Percentiles rank a stretch among this genome's conserved stretches.
phyloP scores from a whole-genome alignment of 2,888 invertebrate genomes.

The Pecten maximus region DNA sequence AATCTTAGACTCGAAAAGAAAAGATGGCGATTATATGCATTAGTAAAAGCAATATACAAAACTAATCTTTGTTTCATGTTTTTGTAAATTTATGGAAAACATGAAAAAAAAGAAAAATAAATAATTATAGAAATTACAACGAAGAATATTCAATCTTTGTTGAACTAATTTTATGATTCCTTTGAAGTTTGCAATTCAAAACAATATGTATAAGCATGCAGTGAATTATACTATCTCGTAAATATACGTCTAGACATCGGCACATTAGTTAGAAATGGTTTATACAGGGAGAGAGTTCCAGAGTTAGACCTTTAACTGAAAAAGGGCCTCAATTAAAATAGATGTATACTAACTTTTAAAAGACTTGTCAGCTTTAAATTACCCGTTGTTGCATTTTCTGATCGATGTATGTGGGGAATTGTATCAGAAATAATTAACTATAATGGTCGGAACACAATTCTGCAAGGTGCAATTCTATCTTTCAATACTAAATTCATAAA shows the following conservation, averaged over 20 bases:
- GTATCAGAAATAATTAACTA: too few relatives aligned
- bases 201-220: background rate
- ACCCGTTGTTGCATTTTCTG: background rate
- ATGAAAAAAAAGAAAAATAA: background rate
- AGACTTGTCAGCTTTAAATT: background rate
- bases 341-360: background rate
- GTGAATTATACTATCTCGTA: background rate
- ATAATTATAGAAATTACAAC: background rate
- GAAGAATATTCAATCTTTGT: background rate
- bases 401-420: too few relatives aligned
- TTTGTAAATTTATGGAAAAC: background rate
- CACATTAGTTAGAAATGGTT: background rate
- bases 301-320: background rate
- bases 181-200: slow-evolving; percentile 13
- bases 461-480: too few relatives aligned
- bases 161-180: background rate
- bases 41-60: background rate
- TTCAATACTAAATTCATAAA: too few relatives aligned
- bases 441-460: too few relatives aligned
- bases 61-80: background rate
- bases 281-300: background rate
- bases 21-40: background rate
- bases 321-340: background rate
- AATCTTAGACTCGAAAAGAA: background rate
- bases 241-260: background rate